Percentiles rank a stretch among this genome's conserved stretches.
Evolutionary conservation across 2,797 vertebrate genomes (phyloP).

Genomic region (Pteropus rufus): DNA sequence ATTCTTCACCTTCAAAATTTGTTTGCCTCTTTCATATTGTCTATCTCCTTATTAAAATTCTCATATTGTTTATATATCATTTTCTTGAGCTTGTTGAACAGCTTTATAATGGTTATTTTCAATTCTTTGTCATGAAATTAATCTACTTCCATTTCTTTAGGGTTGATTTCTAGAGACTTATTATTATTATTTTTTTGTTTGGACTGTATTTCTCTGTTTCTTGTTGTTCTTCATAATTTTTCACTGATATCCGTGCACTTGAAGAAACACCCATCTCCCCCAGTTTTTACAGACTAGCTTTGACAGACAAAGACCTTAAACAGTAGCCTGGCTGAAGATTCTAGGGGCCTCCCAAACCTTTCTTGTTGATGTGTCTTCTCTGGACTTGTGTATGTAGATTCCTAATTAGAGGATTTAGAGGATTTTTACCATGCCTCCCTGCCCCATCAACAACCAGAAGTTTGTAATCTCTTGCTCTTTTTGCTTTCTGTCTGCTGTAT

Average conservation of each 20-base stretch:
- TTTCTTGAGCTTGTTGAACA: background rate
- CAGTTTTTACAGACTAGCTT: background rate
- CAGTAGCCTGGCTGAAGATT: background rate
- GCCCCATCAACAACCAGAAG: background rate
- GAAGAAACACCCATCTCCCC: background rate
- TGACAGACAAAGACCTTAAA: background rate
- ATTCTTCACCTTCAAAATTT: background rate
- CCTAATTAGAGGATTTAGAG: background rate
- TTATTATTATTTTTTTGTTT: background rate
- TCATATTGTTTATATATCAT: background rate
- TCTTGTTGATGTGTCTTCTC: background rate
- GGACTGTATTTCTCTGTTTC: background rate
- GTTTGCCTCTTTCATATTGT: background rate
- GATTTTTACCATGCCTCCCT: background rate
- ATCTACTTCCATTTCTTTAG: background rate
- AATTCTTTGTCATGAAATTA: background rate
- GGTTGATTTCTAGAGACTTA: background rate
- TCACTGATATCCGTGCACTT: background rate
- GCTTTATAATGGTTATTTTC: background rate
- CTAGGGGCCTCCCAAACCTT: background rate
- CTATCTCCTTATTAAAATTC: background rate
- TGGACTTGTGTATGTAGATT: background rate
- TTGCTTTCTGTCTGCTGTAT: background rate
- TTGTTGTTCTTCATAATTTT: background rate
- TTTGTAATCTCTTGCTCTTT: background rate